Evolutionary conservation across 2,113 vertebrate species (phyloP).

Genomic region (Pterocles gutturalis): DNA sequence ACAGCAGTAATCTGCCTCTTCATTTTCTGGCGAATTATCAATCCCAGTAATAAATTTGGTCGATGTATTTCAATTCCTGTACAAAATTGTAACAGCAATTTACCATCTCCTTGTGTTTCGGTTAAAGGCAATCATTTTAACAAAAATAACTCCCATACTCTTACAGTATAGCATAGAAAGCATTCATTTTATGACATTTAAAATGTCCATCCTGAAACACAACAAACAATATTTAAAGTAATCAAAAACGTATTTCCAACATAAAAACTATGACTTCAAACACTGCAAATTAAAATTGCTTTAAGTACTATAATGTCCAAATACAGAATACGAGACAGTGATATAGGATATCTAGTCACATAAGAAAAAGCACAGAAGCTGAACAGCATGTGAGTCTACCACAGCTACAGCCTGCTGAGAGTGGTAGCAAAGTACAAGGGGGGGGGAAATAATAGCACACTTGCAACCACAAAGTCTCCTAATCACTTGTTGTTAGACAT

Average conservation of each 20-base stretch:
- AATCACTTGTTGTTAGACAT: background rate
- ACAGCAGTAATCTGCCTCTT: conserved; percentile 84
- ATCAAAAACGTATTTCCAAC: background rate
- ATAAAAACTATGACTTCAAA: background rate
- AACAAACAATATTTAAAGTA: background rate
- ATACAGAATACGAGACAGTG: background rate
- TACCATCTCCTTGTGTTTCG: background rate
- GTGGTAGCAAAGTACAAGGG: background rate
- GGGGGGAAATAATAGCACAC: background rate
- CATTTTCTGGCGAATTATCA: conserved; percentile 94
- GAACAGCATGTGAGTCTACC: background rate
- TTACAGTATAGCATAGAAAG: background rate
- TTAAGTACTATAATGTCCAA: background rate
- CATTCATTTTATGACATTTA: background rate
- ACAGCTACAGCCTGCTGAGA: background rate
- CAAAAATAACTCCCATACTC: background rate
- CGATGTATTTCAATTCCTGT: conserved; percentile 93
- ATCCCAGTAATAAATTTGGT: conserved; percentile 91
- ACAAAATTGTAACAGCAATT: conserved; percentile 63
- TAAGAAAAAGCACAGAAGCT: background rate
- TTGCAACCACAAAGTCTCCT: background rate
- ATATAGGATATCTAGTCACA: background rate
- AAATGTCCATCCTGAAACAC: background rate
- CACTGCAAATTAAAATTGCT: background rate
- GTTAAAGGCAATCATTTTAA: background rate